Evolutionary conservation across 2,888 invertebrate genomes (phyloP), one percentile per base, ranked within the genome.

Genomic region (Macrosoma leucophasiata): DNA sequence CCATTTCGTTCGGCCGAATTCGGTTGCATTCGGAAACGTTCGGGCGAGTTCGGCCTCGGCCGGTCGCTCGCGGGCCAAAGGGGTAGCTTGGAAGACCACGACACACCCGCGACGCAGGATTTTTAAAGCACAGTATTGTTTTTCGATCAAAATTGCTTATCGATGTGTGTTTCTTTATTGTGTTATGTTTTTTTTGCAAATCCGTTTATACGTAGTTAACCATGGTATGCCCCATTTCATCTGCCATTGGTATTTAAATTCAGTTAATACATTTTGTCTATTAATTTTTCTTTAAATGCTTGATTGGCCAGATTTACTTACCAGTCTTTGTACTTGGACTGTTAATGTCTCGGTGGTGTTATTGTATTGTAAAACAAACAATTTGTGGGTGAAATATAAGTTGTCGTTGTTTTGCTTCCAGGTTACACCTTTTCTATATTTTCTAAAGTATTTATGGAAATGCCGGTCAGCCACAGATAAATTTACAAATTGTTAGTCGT

Each of bases 41-140:
- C 75, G 73, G 64, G 66, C 68, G 67, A 56, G 69, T 67, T 70
- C 69, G 70, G 69, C 67, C 67, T 66, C 62, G 62, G 55, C 60
- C 69, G 63, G 69, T 50, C 50, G 55, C 66, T 67, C 62, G 69
- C 72, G 60, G 62, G 71, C 68, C 65, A 69, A 68, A 60, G 82
- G 81, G 78, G 78, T 81, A 81, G 77, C 79, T 77, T 81, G 84
- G 82, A 79, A 70, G 81, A 78, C 76, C 67, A 69, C 71, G 69
- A 75, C 77, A 74, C 74, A 79, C 77, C 77, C 81, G 72, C 79
- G 72, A 73, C 81, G 66, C 79, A 77, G 81, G 84, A 82, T 59
- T 53, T 58, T 62, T 63, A 55, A n/a, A 58, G 60, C 62, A 76
- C 76, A 74, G 75, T 79, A 79, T 75, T 62, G 61, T 62, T 70